Base-by-base conservation (phyloP, 2,888 invertebrate genomes). In the Steinernema carpocapsae region DNA sequence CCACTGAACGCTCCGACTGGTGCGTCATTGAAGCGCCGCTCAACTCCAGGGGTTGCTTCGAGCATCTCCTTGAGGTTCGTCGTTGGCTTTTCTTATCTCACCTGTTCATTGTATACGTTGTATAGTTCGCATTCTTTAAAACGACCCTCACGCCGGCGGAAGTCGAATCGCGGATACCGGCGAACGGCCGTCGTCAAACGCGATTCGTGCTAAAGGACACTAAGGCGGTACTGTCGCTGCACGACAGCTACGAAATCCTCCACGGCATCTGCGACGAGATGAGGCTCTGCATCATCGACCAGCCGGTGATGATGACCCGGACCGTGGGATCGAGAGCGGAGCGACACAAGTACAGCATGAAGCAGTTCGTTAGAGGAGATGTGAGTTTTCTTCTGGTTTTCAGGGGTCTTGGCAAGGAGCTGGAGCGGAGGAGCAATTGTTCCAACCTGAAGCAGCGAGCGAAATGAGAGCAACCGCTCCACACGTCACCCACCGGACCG, bases 1-100 rank as follows among this genome's bases (percentile, higher is more conserved):
- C 56, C 6, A 26, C 56, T 7, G 56, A 56, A 17, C 56, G 56
- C 6, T 56, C 56, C 26, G 56, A 56, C 26, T 56, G 56, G 56
- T 56, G 56, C 26, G 22, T 56, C 26, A 24, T 56, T 17, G 56
- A 56, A 17, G 22, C 56, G 22, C 56, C 56, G 6, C 56, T 56
- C 6, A 10, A 22, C 24, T 26, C 22, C 22, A 19, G 6, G 12
- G 7, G 4, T 10, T 6, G n/a, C n/a, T 56, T 56, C 17, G 24
- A 56, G 12, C 12, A 26, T 17, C 56, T 56, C 24, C 26, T 56
- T 6, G 24, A 26, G 17, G 56, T 56, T 7, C 6, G 3, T 3
- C 7, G 3, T 19, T 48, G 48, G 14, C 3, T 17, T 48, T 10
- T n/a, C n/a, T n/a, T n/a, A n/a, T n/a, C n/a, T n/a, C n/a, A n/a